A percentile compares a stretch with the other conserved stretches of the same genome.
These are phyloP conservation scores for Drosophila nigromelanica DNA, from an alignment of 1,140 invertebrate genomes.

Conservation along the genomic window DNA sequence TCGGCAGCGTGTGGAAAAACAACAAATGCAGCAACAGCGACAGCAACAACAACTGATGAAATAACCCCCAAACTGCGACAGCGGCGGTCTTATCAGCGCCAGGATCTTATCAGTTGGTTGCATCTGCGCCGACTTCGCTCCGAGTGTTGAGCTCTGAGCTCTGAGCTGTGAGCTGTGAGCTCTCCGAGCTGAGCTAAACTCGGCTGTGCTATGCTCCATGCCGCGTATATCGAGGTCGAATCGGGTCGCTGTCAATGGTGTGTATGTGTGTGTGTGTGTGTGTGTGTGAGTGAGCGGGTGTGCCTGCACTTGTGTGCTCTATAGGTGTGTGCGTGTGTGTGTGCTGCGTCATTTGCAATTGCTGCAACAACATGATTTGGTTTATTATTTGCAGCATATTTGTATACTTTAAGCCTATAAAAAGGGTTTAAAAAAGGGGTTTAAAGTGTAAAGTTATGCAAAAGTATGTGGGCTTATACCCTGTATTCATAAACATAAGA, in stretches of 20 bases:
- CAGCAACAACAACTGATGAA: conserved; percentile 27
- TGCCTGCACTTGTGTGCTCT: conserved; percentile 36
- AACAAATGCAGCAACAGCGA: conserved; percentile 46
- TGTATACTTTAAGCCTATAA: conserved; percentile 8
- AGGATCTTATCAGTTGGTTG: conserved; percentile 74
- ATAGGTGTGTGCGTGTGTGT: conserved; percentile 8
- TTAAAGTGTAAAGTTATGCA: conserved; percentile 7
- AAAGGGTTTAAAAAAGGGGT: background rate
- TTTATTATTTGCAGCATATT: conserved; percentile 45
- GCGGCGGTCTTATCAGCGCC: conserved; percentile 65
- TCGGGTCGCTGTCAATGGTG: conserved; percentile 24
- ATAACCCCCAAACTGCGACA: conserved; percentile 44
- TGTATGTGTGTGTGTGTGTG: conserved; percentile 12
- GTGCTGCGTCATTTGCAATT: conserved; percentile 66
- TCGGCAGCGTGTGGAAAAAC: conserved; percentile 53
- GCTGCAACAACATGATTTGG: conserved; percentile 42
- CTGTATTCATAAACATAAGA: background rate
- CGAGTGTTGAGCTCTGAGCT: conserved; percentile 16
- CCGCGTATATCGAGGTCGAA: conserved; percentile 46
- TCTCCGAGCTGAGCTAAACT: conserved; percentile 5
- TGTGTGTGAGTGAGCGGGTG: conserved; percentile 32
- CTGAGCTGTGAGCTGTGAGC: conserved; percentile 20
- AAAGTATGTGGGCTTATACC: background rate
- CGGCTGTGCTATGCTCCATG: conserved; percentile 5
- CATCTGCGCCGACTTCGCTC: conserved; percentile 43